A percentile compares a stretch with the other conserved stretches of the same genome.
phyloP scores from a whole-genome alignment of 2,113 vertebrate genomes.

The Prochilodus magdalenae region DNA sequence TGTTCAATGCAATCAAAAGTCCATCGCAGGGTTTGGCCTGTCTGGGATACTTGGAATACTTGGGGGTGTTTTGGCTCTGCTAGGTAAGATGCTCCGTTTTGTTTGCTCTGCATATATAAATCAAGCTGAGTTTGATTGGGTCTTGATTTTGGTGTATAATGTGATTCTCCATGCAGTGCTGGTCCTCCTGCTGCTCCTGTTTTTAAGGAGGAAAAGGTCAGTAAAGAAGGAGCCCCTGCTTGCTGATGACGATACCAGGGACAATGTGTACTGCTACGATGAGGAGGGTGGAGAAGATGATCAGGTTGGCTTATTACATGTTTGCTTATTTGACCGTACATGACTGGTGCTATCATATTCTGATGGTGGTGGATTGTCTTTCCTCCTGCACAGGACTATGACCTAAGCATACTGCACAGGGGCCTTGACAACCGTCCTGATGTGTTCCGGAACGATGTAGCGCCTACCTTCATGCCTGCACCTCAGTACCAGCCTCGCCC shows the following conservation, averaged over 20 bases:
- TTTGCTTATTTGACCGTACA: neutral
- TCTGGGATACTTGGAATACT: constrained; percentile 87
- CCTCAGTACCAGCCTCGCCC: constrained; percentile 87
- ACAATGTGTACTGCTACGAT: constrained; percentile 91
- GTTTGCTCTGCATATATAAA: no score
- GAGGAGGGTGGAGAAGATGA: constrained; percentile 97
- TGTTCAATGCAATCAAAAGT: constrained; percentile 52
- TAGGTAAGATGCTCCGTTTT: constrained; percentile 78
- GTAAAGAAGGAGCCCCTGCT: constrained; percentile 85
- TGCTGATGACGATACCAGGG: constrained; percentile 83
- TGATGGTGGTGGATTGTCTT: neutral
- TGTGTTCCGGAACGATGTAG: constrained; percentile 86
- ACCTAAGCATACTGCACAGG: constrained; percentile 89
- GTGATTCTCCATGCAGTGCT: constrained; percentile 76
- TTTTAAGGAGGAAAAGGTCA: constrained; percentile 70
- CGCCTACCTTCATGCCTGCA: constrained; percentile 75
- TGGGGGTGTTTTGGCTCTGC: constrained; percentile 84
- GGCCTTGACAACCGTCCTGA: constrained; percentile 90
- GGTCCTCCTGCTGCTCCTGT: constrained; percentile 84
- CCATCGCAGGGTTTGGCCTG: constrained; percentile 38
- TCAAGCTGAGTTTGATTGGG: neutral
- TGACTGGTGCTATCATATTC: neutral
- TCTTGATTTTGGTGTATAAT: neutral
- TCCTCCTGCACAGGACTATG: constrained; percentile 84
- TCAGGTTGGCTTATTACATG: constrained; percentile 77